Evolutionary conservation across 2,888 invertebrate species (phyloP), one percentile per base, ranked within the genome.

Genomic region (Palloptera scutellata): DNA sequence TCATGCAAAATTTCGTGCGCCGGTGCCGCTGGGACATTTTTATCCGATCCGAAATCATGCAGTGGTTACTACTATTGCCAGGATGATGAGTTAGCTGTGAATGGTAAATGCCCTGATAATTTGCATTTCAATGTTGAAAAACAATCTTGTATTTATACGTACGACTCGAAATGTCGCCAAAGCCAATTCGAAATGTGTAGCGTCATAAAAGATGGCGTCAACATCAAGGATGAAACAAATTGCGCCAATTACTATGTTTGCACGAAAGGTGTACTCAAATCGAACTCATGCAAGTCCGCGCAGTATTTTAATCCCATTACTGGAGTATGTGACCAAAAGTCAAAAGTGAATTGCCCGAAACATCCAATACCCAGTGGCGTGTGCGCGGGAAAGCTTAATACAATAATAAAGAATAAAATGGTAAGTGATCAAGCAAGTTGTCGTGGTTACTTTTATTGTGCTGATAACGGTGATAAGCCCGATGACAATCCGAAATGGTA

Each of bases 401-500:
- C 73, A 43, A 77, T 81, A 0, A 64, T 71, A 20, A 75, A 74
- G 1, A 66, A 76, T 60, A 66, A 65, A 11, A 81, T 78, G 57
- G 78, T 78, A 0, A 3, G 57, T 0, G 82, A 83, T 63, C 72
- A 71, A 1, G 77, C 75, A 13, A 80, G 80, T 3, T 82, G 82
- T 45, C 75, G 78, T 0, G 82, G 82, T 0, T 77, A 74, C 30
- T 82, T 80, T 67, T 79, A 58, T 42, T 82, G 82, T 42, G 69
- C 63, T 12, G 77, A 79, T 41, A 48, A 73, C 8, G 78, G 74
- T 1, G 73, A 72, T 0, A 74, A 75, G 13, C 73, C 78, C 0
- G 83, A 82, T 67, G 6, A 59, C 0, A 73, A 65, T 61, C 81
- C 81, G 0, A 0, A 1, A 0, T 81, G 81, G 79, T 63, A 64